These are phyloP conservation scores for Priocnemis perturbator DNA, from an alignment of 2,888 invertebrate genomes.

Conservation along the genomic window DNA sequence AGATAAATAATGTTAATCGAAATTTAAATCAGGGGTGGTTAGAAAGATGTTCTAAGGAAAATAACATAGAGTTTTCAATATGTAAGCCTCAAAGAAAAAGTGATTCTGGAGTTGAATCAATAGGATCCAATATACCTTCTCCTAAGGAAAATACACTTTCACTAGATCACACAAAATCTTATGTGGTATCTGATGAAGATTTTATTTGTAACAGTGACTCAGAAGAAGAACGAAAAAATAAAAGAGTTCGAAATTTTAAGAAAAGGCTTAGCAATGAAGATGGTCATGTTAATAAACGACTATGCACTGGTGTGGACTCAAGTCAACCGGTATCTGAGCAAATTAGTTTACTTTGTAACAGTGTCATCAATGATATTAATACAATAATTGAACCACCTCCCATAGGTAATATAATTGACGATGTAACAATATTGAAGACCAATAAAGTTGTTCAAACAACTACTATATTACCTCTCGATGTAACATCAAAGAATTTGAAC, in stretches of 20 bases:
- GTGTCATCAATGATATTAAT: no score
- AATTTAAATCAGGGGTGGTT: conserved; percentile 80
- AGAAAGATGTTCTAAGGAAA: conserved; percentile 73
- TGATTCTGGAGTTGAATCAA: conserved; percentile 70
- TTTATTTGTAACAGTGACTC: conserved; percentile 83
- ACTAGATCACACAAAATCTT: conserved; percentile 1
- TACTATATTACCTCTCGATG: not conserved
- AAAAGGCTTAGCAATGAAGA: conserved; percentile 73
- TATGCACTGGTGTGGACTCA: conserved; percentile 29
- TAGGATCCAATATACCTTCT: conserved; percentile 57
- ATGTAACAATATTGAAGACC: not conserved
- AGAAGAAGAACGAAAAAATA: conserved; percentile 76
- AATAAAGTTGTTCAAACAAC: not conserved
- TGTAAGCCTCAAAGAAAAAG: conserved; percentile 50
- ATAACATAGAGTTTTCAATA: conserved; percentile 45
- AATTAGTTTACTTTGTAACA: not conserved
- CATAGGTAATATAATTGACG: not conserved
- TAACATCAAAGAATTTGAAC: not conserved
- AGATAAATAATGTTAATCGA: conserved; percentile 53
- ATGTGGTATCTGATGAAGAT: conserved; percentile 79
- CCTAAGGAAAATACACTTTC: conserved; percentile 28
- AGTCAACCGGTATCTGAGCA: not conserved
- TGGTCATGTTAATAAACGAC: conserved; percentile 45
- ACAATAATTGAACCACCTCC: no score
- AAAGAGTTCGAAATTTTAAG: conserved; percentile 78